Evolutionary conservation across 2,113 vertebrate species (phyloP).

Genomic region (Proterorhinus semilunaris): DNA sequence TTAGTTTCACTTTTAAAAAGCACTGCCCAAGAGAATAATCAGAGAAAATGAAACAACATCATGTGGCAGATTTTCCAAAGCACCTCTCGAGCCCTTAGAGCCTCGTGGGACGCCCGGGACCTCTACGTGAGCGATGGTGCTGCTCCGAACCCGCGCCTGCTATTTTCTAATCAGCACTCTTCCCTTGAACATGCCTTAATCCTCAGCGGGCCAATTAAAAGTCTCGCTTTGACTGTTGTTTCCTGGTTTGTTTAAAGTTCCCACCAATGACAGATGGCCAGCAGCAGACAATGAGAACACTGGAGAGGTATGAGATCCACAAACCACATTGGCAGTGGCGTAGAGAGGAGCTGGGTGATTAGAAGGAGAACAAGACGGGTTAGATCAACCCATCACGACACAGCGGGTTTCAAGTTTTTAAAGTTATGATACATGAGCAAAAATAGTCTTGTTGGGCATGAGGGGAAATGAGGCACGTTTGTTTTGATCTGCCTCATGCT

Average conservation of each 20-base stretch:
- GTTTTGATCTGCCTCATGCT: conserved; percentile 13
- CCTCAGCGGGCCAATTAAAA: conserved; percentile 69
- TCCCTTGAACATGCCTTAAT: conserved; percentile 45
- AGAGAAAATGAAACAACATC: conserved; percentile 32
- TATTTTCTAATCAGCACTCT: conserved; percentile 51
- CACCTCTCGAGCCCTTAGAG: conserved; percentile 15
- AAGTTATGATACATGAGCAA: background rate
- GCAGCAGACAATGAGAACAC: conserved; percentile 25
- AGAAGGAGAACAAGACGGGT: background rate
- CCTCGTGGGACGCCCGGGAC: conserved; percentile 26
- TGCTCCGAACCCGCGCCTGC: conserved; percentile 47
- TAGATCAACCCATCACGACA: background rate
- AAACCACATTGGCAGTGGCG: conserved; percentile 3
- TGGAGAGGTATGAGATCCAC: background rate
- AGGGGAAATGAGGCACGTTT: background rate
- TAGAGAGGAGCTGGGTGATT: background rate
- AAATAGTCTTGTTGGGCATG: background rate
- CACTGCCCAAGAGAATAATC: conserved; percentile 5
- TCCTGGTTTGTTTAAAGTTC: conserved; percentile 55
- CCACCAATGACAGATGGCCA: conserved; percentile 67
- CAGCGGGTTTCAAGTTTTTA: background rate
- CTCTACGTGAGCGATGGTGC: conserved; percentile 21
- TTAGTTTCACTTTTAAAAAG: background rate
- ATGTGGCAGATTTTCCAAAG: conserved; percentile 36
- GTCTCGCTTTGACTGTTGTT: conserved; percentile 46